These are phyloP conservation scores for Eumerus sabulonum DNA, from an alignment of 2,888 invertebrate species.

Conservation along the genomic window DNA sequence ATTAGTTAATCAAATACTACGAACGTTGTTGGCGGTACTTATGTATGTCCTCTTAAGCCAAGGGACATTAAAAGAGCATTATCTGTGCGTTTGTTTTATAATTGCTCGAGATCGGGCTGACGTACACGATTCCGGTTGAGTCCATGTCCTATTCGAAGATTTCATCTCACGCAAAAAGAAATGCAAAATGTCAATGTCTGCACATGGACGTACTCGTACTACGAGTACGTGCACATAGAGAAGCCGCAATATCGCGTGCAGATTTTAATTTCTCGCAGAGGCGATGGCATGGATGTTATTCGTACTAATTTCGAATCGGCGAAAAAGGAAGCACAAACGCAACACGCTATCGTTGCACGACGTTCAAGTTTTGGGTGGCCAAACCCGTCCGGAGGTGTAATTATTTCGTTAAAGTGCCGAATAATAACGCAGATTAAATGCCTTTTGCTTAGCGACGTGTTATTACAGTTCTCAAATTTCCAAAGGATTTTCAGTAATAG, in stretches of 20 bases:
- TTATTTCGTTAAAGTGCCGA: constrained; percentile 47
- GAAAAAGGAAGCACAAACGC: constrained; percentile 11
- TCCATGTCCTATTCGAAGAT: too few relatives aligned
- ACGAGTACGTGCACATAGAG: constrained; percentile 32
- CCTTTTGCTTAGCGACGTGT: constrained; percentile 11
- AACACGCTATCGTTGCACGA: constrained; percentile 23
- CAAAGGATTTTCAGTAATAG: too few relatives aligned
- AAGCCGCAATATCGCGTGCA: constrained; percentile 57
- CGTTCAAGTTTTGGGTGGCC: constrained; percentile 59
- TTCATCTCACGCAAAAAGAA: background rate
- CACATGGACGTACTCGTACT: constrained; percentile 9
- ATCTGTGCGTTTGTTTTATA: constrained; percentile 56
- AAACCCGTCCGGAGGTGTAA: constrained; percentile 49
- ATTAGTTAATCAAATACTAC: constrained; percentile 66
- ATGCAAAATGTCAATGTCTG: constrained; percentile 34
- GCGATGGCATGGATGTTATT: constrained; percentile 58
- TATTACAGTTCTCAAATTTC: too few relatives aligned
- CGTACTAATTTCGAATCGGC: constrained; percentile 36
- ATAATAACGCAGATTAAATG: constrained; percentile 37
- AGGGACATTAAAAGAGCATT: constrained; percentile 65
- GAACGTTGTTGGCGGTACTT: constrained; percentile 59
- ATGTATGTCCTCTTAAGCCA: constrained; percentile 40
- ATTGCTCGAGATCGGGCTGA: constrained; percentile 36
- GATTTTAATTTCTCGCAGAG: constrained; percentile 50
- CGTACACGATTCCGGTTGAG: background rate